Base-by-base conservation (phyloP, 2,888 invertebrate genomes). In the Pomacea canaliculata region DNA sequence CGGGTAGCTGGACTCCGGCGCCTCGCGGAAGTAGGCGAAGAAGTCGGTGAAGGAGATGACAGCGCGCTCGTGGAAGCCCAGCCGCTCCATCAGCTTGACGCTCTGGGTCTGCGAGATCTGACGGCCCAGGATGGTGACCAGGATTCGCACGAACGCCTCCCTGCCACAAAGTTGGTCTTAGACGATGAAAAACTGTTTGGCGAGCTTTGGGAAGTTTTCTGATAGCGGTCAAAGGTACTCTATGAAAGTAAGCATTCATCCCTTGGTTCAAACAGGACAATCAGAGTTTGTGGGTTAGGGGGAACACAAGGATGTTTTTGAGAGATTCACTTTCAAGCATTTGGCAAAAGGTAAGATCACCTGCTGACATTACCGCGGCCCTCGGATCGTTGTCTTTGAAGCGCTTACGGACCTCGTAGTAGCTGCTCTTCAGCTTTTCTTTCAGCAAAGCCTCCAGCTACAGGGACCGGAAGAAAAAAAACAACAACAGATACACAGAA, bases 381-480 rank as follows among this genome's bases (percentile, higher is more conserved):
- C 78, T 90, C 90, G 90, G 90, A 76, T 90, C 90, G 73, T 89
- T 90, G 80, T 89, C 89, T 73, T 86, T 88, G 82, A 90, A 90
- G 70, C 84, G 83, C 80, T 89, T 90, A 79, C 88, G 83, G 67
- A 90, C 81, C 80, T 90, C 90, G 77, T 84, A 87, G 80, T 84
- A 90, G 70, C 84, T 86, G 63, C 82, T 84, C 70, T 85, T 85
- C 72, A 89, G 81, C 80, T 88, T 89, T 65, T 89, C 88, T 79
- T 84, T 83, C 12, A 90, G 79, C 56, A 85, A 48, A 65, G 85
- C 81, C 73, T 90, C 90, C 70, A 90, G 78, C 90, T 90, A 73
- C 1, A 68, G 19, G 23, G 9, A 16, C 51, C 4, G 1, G 37
- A 37, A 37, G 19, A 71, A 1, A 71, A 19, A 23, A 23, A 23